phyloP scores from a whole-genome alignment of 2,797 vertebrate genomes.

The Characodon lateralis region DNA sequence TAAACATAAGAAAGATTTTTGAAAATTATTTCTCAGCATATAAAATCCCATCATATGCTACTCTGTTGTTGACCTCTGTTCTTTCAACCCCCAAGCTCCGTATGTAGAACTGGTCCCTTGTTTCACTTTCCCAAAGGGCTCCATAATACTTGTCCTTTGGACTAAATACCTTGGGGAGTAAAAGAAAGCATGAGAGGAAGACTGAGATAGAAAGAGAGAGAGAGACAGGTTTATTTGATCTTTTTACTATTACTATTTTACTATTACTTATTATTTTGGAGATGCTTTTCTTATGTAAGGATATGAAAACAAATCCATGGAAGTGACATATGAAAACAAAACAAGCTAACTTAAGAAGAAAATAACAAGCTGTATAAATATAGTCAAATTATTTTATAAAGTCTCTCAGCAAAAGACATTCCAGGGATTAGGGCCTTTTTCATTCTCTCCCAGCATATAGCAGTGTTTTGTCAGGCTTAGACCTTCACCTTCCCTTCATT shows the following conservation, averaged over 20 bases:
- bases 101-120: no score
- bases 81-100: no score
- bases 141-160: neutral
- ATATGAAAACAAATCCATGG: neutral
- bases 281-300: neutral
- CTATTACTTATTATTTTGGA: no score
- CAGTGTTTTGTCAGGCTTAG: neutral
- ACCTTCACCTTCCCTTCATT: conserved; percentile 10
- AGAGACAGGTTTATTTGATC: neutral
- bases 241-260: neutral
- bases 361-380: neutral
- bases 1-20: no score
- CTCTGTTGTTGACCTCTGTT: no score
- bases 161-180: neutral
- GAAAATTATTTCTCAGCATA: no score
- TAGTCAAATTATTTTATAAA: neutral
- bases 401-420: neutral
- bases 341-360: neutral
- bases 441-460: neutral
- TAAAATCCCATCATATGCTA: no score
- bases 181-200: neutral
- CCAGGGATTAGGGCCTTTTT: neutral
- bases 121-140: neutral
- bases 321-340: neutral
- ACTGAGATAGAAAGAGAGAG: neutral